Evolutionary conservation across 1,140 invertebrate species (phyloP).

Genomic region (Bicyclus anynana): DNA sequence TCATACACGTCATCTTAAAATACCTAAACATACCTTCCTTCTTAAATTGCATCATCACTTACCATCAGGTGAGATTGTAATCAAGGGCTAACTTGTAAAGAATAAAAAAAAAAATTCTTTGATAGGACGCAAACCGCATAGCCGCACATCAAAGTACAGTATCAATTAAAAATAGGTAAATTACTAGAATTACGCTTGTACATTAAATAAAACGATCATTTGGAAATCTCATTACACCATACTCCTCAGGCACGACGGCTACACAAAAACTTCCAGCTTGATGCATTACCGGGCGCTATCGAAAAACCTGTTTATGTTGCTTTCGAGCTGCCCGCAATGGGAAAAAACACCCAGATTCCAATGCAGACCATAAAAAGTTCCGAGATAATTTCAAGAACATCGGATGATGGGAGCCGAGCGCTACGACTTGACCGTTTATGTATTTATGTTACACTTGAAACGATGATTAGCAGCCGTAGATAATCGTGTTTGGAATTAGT

Average conservation of each 20-base stretch:
- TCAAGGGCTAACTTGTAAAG: too few relatives aligned
- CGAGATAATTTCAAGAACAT: constrained; percentile 72
- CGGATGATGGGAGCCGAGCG: constrained; percentile 47
- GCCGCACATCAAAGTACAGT: too few relatives aligned
- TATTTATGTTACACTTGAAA: constrained; percentile 48
- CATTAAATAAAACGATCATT: constrained; percentile 54
- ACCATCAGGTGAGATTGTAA: too few relatives aligned
- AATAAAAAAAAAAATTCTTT: too few relatives aligned
- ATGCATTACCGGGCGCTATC: constrained; percentile 74
- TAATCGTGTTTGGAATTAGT: neutral
- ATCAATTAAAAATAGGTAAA: too few relatives aligned
- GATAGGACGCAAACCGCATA: too few relatives aligned
- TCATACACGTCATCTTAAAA: too few relatives aligned
- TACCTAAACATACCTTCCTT: too few relatives aligned
- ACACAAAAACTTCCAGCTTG: constrained; percentile 67
- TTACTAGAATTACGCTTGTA: constrained; percentile 5
- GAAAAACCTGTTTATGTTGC: constrained; percentile 74
- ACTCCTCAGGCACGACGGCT: constrained; percentile 62
- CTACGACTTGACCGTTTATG: constrained; percentile 46
- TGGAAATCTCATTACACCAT: constrained; percentile 63
- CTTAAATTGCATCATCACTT: too few relatives aligned
- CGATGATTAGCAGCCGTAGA: constrained; percentile 21
- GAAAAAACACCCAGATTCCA: constrained; percentile 74
- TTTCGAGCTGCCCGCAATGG: constrained; percentile 62
- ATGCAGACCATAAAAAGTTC: constrained; percentile 73